Conservation (phyloP, 64 coral and sea anemone genomes). For the Porites lutea region DNA sequence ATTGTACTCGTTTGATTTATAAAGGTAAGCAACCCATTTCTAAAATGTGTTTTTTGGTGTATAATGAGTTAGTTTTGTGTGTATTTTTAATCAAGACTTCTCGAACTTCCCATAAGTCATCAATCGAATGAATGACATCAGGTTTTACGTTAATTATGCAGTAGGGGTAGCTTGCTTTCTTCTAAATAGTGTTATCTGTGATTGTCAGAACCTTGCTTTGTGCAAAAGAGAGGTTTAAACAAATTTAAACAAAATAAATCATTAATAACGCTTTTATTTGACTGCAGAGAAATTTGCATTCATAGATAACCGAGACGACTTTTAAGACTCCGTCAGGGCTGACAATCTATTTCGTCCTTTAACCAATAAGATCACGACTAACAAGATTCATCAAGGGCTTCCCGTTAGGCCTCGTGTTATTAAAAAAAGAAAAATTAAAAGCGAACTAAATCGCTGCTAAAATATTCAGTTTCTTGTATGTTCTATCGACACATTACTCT, state of each 20-base stretch:
- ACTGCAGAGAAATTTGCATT: conserved; percentile 14
- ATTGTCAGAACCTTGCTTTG: neutral
- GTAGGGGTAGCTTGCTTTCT: neutral
- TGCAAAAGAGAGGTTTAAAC: conserved; percentile 1
- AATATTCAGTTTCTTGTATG: conserved; percentile 10
- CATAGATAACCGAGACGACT: neutral
- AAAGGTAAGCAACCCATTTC: no score
- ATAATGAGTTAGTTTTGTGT: neutral
- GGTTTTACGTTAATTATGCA: neutral
- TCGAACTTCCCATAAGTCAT: neutral
- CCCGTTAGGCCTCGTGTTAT: neutral
- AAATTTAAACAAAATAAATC: conserved; percentile 35
- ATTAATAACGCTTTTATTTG: conserved; percentile 15
- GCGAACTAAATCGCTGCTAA: neutral
- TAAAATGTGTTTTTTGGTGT: no score
- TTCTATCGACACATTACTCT: conserved; percentile 9
- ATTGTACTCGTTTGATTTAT: neutral
- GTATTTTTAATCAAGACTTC: neutral
- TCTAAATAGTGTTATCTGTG: neutral
- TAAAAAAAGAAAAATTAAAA: neutral
- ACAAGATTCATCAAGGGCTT: neutral
- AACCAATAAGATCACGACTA: neutral
- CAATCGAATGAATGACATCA: no score
- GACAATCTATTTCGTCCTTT: neutral
- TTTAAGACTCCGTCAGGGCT: neutral